phyloP scores from a whole-genome alignment of 2,888 invertebrate genomes.

The Eilema caniola region DNA sequence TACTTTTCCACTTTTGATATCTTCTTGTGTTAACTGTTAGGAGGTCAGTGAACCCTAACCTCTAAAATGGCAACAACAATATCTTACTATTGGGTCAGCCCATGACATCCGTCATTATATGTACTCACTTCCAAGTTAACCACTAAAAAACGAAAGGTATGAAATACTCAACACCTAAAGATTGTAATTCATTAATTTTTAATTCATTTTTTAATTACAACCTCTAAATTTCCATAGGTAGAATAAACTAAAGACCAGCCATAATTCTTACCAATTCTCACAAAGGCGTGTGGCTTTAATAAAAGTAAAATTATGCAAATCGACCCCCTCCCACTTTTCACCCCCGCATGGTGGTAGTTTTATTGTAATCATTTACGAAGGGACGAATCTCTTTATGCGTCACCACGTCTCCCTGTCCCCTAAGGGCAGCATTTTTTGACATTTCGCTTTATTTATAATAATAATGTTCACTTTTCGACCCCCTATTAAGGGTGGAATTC shows the following conservation, averaged over 20 bases:
- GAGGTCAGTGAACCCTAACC: not conserved
- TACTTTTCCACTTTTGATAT: too few relatives aligned
- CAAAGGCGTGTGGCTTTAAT: slow-evolving; percentile 47
- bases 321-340: slow-evolving; percentile 21
- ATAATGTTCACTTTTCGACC: slow-evolving; percentile 50
- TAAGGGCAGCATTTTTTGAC: slow-evolving; percentile 62
- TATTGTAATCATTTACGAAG: slow-evolving; percentile 53
- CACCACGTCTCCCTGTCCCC: slow-evolving; percentile 57
- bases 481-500: slow-evolving; percentile 21
- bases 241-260: slow-evolving; percentile 26
- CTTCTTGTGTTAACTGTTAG: too few relatives aligned
- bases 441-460: slow-evolving; percentile 60
- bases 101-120: not conserved
- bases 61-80: too few relatives aligned
- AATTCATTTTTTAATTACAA: not conserved
- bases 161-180: not conserved
- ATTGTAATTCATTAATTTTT: not conserved
- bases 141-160: not conserved
- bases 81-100: not conserved
- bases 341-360: slow-evolving; percentile 45
- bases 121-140: not conserved
- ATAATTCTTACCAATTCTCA: slow-evolving; percentile 38
- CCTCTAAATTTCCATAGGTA: slow-evolving; percentile 17
- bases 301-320: slow-evolving; percentile 56
- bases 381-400: slow-evolving; percentile 63